phyloP scores from a whole-genome alignment of 2,888 invertebrate genomes.

The Tanytarsus gracilentus region DNA sequence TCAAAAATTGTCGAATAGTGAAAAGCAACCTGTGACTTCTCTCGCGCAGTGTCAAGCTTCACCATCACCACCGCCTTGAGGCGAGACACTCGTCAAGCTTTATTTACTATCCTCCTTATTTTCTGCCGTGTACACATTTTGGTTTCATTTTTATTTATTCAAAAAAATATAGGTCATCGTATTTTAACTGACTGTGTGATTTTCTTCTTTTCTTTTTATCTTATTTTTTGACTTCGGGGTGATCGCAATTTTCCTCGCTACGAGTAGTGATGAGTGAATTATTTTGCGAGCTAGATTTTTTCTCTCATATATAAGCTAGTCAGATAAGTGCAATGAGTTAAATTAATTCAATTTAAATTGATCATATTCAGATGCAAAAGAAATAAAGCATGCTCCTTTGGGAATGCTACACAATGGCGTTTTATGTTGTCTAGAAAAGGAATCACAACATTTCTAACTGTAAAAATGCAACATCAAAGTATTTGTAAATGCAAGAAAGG shows the following conservation, averaged over 20 bases:
- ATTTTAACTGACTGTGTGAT: background rate
- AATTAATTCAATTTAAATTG: too few species aligned
- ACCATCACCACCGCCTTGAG: too few species aligned
- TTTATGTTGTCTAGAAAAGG: background rate
- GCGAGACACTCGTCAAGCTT: background rate
- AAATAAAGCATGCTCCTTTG: too few species aligned
- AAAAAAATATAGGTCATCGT: slow-evolving; percentile 25
- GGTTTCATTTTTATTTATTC: slow-evolving; percentile 22
- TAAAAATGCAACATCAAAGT: background rate
- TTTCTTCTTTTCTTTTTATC: background rate
- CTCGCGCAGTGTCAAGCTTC: background rate
- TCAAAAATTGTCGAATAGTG: background rate
- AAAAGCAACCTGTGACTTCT: background rate
- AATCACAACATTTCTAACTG: slow-evolving; percentile 3
- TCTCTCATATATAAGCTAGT: background rate
- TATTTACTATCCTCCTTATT: slow-evolving; percentile 14
- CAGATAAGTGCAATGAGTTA: too few species aligned
- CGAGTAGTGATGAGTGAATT: too few species aligned
- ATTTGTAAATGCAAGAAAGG: slow-evolving; percentile 20
- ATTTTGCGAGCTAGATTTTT: too few species aligned
- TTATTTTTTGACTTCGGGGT: background rate
- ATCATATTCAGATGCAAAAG: too few species aligned
- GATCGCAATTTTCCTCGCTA: slow-evolving; percentile 15
- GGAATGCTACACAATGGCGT: background rate
- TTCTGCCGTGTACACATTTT: background rate